Evolutionary conservation across 2,888 invertebrate genomes (phyloP).

Genomic region (Tetropium fuscum): DNA sequence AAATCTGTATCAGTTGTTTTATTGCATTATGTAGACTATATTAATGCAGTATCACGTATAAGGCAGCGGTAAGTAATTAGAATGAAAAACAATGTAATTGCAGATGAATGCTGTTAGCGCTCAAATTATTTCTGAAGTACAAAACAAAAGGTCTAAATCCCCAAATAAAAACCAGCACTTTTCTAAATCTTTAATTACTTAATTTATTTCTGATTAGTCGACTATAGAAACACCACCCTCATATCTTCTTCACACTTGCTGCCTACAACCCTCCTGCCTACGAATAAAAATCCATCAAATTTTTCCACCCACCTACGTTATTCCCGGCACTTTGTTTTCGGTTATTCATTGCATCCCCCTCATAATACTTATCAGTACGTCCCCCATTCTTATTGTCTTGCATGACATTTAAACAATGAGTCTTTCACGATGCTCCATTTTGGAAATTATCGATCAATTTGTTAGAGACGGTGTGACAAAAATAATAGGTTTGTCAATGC

Average conservation of each 20-base stretch:
- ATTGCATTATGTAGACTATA: no score
- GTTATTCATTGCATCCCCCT: conserved; percentile 35
- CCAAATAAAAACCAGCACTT: no score
- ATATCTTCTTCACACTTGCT: conserved; percentile 3
- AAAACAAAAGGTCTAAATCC: no score
- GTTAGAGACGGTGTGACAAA: conserved; percentile 33
- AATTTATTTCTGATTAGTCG: conserved; percentile 3
- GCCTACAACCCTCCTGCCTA: conserved; percentile 10
- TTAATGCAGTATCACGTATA: no score
- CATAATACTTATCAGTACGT: conserved; percentile 35
- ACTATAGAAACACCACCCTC: neutral
- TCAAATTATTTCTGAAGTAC: no score
- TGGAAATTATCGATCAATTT: conserved; percentile 25
- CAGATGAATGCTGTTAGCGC: no score
- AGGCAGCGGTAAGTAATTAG: no score
- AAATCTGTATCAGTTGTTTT: no score
- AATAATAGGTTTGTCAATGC: conserved; percentile 33
- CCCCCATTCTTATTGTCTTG: conserved; percentile 42
- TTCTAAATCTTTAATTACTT: no score
- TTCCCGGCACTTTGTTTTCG: conserved; percentile 41
- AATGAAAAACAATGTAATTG: no score
- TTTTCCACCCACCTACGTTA: conserved; percentile 40
- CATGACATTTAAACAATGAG: conserved; percentile 49
- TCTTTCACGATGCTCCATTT: conserved; percentile 18
- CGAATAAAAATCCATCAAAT: conserved; percentile 28